Percentiles rank a stretch among this genome's conserved stretches.
Conservation (phyloP, 2,888 invertebrate species). For the Tridacna crocea region DNA sequence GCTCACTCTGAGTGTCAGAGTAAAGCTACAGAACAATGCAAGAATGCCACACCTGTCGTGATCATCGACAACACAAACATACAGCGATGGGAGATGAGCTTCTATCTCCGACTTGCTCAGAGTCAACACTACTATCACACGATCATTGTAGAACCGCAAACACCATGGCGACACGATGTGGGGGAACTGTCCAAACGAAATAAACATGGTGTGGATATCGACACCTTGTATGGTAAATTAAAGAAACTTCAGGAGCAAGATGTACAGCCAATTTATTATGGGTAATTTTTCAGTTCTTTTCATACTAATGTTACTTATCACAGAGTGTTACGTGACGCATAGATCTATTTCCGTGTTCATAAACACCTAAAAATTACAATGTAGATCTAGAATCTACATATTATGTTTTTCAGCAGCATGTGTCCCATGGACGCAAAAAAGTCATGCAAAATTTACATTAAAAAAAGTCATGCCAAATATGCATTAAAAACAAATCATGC, state of each 20-base stretch:
- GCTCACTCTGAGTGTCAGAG: constrained; percentile 81
- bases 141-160: constrained; percentile 81
- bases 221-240: constrained; percentile 62
- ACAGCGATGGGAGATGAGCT: constrained; percentile 80
- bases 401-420: too few relatives aligned
- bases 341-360: too few relatives aligned
- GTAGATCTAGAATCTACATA: too few relatives aligned
- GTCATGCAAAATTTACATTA: too few relatives aligned
- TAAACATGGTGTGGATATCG: constrained; percentile 75
- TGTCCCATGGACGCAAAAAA: too few relatives aligned
- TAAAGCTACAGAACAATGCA: constrained; percentile 74
- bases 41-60: constrained; percentile 68
- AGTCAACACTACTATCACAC: constrained; percentile 75
- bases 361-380: too few relatives aligned
- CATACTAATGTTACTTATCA: neutral
- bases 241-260: constrained; percentile 34
- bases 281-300: constrained; percentile 38
- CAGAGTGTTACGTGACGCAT: too few relatives aligned
- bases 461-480: too few relatives aligned
- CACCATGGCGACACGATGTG: constrained; percentile 81
- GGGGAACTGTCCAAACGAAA: constrained; percentile 74
- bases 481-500: too few relatives aligned
- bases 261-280: constrained; percentile 79
- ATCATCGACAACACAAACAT: constrained; percentile 84
- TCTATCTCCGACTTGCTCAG: constrained; percentile 78